Percentiles rank a stretch among this genome's conserved stretches.
These are phyloP conservation scores for Steatocranus sp. DNA, from an alignment of 2,797 vertebrate genomes.

Conservation along the genomic window DNA sequence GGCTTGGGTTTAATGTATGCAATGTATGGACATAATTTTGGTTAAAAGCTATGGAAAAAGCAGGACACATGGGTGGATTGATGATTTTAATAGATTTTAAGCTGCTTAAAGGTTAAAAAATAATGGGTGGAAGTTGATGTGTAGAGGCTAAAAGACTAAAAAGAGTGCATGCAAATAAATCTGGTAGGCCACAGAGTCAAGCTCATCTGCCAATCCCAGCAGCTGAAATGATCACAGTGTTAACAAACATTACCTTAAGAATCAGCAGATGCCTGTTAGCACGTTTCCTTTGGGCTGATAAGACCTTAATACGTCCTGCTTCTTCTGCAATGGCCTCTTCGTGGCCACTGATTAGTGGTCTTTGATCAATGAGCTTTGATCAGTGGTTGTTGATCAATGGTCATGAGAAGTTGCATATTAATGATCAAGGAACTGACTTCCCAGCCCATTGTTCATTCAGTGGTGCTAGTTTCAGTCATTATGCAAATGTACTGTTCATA, in stretches of 20 bases:
- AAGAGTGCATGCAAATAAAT: neutral
- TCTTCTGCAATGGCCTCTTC: neutral
- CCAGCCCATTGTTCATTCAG: fast-evolving
- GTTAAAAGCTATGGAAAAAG: neutral
- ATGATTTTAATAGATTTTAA: neutral
- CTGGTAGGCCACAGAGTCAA: neutral
- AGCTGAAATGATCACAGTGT: neutral
- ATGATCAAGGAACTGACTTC: neutral
- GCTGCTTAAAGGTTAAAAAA: neutral
- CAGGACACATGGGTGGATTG: neutral
- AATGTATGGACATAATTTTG: neutral
- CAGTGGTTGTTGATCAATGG: neutral
- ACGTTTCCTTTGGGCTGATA: neutral
- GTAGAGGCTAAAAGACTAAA: neutral
- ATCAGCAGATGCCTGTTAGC: neutral
- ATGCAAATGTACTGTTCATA: neutral
- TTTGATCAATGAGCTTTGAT: neutral
- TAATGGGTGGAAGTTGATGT: neutral
- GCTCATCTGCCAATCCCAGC: neutral
- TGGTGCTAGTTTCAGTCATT: neutral
- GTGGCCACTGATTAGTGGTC: neutral
- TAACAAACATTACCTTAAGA: neutral
- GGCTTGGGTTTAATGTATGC: neutral
- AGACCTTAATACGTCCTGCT: neutral
- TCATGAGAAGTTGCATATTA: neutral